A percentile compares a stretch with the other conserved stretches of the same genome.
These are phyloP conservation scores for Aphidius gifuensis DNA, from an alignment of 1,140 invertebrate species.

Conservation along the genomic window DNA sequence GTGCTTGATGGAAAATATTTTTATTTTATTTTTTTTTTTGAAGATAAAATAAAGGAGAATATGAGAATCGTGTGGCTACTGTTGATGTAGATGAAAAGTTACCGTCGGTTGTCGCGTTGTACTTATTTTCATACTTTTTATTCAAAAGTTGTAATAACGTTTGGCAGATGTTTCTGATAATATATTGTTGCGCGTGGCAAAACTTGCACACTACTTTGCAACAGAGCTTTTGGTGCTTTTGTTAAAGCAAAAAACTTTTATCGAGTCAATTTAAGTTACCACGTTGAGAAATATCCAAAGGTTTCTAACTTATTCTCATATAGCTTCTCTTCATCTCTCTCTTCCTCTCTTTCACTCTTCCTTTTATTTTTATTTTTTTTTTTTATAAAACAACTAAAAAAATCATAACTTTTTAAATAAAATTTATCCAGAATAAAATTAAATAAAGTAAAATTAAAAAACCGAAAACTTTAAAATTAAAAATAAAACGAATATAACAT, in stretches of 20 bases:
- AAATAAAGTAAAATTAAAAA: too few species aligned
- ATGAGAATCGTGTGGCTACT: background rate
- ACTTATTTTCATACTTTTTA: constrained; percentile 27
- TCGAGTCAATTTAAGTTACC: constrained; percentile 56
- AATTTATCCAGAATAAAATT: too few species aligned
- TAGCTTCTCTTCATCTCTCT: too few species aligned
- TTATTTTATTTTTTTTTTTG: too few species aligned
- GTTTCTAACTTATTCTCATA: background rate
- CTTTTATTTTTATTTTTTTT: too few species aligned
- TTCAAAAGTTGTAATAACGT: constrained; percentile 57
- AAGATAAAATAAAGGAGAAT: background rate
- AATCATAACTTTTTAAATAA: too few species aligned
- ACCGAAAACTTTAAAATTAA: too few species aligned
- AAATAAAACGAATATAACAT: too few species aligned
- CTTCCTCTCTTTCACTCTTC: too few species aligned
- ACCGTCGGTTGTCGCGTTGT: constrained; percentile 25
- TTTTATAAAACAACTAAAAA: too few species aligned
- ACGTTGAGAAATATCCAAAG: constrained; percentile 23
- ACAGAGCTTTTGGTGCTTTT: constrained; percentile 34
- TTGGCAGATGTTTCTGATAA: constrained; percentile 55
- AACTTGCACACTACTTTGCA: constrained; percentile 25
- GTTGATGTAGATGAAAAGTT: constrained; percentile 27
- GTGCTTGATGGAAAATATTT: too few species aligned
- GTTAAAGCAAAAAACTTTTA: constrained; percentile 49
- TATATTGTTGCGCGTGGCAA: constrained; percentile 39